Evolutionary conservation across 2,888 invertebrate species (phyloP).

Genomic region (Peribatodes rhomboidaria): DNA sequence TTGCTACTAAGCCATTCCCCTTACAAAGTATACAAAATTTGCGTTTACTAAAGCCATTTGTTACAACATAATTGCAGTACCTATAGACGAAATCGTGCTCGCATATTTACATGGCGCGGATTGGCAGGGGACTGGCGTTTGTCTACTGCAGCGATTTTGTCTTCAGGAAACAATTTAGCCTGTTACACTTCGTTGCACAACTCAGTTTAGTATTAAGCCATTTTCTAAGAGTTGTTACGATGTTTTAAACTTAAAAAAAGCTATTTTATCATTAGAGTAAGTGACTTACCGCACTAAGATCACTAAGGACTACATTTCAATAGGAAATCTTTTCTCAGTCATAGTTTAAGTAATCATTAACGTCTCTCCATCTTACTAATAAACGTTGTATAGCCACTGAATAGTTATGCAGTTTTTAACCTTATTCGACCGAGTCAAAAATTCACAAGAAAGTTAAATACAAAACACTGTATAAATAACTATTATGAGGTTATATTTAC

Average conservation of each 20-base stretch:
- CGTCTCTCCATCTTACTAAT: too few relatives aligned
- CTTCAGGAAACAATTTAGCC: slow-evolving; percentile 54
- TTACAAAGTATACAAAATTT: slow-evolving; percentile 34
- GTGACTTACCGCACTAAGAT: too few relatives aligned
- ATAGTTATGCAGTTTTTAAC: too few relatives aligned
- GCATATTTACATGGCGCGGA: slow-evolving; percentile 33
- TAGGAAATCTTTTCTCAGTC: too few relatives aligned
- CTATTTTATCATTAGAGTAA: too few relatives aligned
- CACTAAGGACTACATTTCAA: too few relatives aligned
- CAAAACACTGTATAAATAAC: too few relatives aligned
- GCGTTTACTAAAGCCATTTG: slow-evolving; percentile 37
- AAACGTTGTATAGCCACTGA: too few relatives aligned
- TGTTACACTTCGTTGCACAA: slow-evolving; percentile 54
- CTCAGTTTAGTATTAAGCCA: slow-evolving; percentile 38
- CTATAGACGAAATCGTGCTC: slow-evolving; percentile 49
- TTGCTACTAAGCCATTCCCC: slow-evolving; percentile 2
- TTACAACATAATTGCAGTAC: slow-evolving; percentile 53
- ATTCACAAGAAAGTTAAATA: too few relatives aligned
- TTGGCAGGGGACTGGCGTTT: slow-evolving; percentile 45
- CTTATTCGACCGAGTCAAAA: too few relatives aligned
- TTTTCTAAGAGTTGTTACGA: slow-evolving; percentile 19
- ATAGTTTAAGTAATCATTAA: too few relatives aligned
- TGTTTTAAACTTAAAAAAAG: not conserved
- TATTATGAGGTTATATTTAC: too few relatives aligned
- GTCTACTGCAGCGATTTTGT: slow-evolving; percentile 46